Evolutionary conservation across 2,113 vertebrate genomes (phyloP).

Genomic region (Labrus mixtus): DNA sequence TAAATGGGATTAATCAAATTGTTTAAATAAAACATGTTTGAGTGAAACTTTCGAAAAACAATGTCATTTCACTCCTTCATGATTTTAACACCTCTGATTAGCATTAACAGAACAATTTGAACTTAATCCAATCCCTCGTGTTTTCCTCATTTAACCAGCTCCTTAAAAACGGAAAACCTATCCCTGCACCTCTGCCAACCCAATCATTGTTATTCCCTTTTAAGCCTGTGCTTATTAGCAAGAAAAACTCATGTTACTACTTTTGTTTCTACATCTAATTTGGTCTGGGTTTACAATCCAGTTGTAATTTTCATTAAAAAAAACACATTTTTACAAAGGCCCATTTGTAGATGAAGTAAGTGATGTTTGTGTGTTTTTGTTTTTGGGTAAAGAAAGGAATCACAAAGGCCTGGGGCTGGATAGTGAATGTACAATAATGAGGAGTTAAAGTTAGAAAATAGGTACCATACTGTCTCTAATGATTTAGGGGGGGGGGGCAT

Average conservation of each 20-base stretch:
- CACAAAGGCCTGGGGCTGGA: constrained; percentile 43
- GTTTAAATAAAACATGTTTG: not conserved
- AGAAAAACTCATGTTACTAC: constrained; percentile 24
- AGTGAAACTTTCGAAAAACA: too few relatives aligned
- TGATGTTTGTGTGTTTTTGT: constrained; percentile 48
- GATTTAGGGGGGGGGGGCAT: not conserved
- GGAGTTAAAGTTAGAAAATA: constrained; percentile 60
- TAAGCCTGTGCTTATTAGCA: not conserved
- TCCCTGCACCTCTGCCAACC: not conserved
- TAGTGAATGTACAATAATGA: constrained; percentile 57
- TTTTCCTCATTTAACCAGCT: constrained; percentile 13
- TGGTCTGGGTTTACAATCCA: constrained; percentile 17
- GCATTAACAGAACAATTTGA: not conserved
- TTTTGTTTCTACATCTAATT: constrained; percentile 56
- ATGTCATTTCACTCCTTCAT: too few relatives aligned
- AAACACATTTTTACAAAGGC: not conserved
- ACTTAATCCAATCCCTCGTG: not conserved
- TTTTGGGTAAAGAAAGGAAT: constrained; percentile 22
- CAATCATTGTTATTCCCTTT: constrained; percentile 24
- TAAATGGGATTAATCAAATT: not conserved
- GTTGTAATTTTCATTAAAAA: too few relatives aligned
- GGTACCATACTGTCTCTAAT: constrained; percentile 37
- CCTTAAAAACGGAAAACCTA: not conserved
- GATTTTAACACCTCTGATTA: not conserved
- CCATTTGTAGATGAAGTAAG: constrained; percentile 52